Base-by-base conservation (phyloP, 2,888 invertebrate genomes). In the Phania funesta region DNA sequence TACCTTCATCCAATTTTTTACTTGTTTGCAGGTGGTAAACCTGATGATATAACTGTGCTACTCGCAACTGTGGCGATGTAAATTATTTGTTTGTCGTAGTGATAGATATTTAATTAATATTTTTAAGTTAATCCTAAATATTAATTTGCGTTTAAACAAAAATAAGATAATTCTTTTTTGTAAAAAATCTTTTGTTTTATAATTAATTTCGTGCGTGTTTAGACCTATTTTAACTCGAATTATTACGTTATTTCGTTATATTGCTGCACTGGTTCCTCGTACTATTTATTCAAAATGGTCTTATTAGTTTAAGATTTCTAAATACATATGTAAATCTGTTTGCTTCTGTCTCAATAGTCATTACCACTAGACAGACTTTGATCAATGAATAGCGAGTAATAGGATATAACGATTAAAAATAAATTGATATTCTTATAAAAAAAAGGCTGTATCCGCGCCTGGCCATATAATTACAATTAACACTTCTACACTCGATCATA, bases 1-100 rank as follows among this genome's bases (percentile, higher is more conserved):
- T 46, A 18, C n/a, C 16, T 65, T 56, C 9, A 62, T 41, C 22
- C 38, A 7, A 22, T 38, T 50, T n/a, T 52, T 64, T 26, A 18
- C 35, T 48, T 64, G 6, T 60, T 80, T 85, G 50, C 93, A 97
- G 98, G 99, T 90, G 99, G 99, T 77, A 99, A 99, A 92, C 99
- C 99, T 83, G 99, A 99, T 91, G 99, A 99, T 93, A 98, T 99
- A 92, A 99, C 99, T 89, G 97, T 99, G 91, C 94, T 99, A 89
- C 94, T 99, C 87, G 98, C 98, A 87, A 96, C 97, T 86, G 97
- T 99, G 92, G 95, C 96, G 90, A 94, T 95, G 93, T 90, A 88
- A 90, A 24, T 50, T 32, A 50, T 32, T 54, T 16, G n/a, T 65
- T 78, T 50, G 48, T 50, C 41, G n/a, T 52, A 76, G 76, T 71